Base-by-base conservation (phyloP, 2,888 invertebrate genomes). In the Hypolimnas misippus region DNA sequence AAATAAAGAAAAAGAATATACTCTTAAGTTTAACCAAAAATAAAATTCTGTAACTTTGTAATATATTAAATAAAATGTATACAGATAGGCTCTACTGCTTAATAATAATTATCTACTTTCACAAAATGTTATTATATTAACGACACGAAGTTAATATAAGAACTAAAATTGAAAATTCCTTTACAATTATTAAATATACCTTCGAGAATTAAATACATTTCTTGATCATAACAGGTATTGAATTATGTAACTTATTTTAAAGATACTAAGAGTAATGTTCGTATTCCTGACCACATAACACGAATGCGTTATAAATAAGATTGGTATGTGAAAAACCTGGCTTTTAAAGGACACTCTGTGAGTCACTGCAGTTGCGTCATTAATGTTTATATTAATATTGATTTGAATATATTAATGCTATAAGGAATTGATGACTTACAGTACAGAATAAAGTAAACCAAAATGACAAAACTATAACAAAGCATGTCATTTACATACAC, bases 341-440 rank as follows among this genome's bases (percentile, higher is more conserved):
- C 29, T 49, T 33, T 50, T 31, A 21, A 46, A 17, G 31, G 46
- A 35, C 38, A 51, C 3, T 10, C 42, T 7, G 31, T 59, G 44
- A 57, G 38, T 56, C 57, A 63, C 25, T 38, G 7, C n/a, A 38
- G 46, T 57, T 57, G 16, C 49, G 25, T 49, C 49, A 53, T 56
- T 44, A 57, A n/a, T 53, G 46, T 46, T 46, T 57, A n/a, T n/a
- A 52, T 53, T 52, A 53, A 25, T 62, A 62, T 46, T 25, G 31
- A 16, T 10, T 50, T 29, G 16, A 50, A 35, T 17, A 49, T 25
- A 60, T 54, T 38, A 21, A 16, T 17, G 4, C 40, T n/a, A 38
- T 31, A 38, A 17, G 8, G 6, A 38, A 38, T n/a, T 38, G 35
- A 38, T 12, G 8, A 35, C 8, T 12, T 19, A 42, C 17, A 35